Evolutionary conservation across 2,888 invertebrate species (phyloP), one percentile per base, ranked within the genome.

Genomic region (Caenorhabditis sp.): DNA sequence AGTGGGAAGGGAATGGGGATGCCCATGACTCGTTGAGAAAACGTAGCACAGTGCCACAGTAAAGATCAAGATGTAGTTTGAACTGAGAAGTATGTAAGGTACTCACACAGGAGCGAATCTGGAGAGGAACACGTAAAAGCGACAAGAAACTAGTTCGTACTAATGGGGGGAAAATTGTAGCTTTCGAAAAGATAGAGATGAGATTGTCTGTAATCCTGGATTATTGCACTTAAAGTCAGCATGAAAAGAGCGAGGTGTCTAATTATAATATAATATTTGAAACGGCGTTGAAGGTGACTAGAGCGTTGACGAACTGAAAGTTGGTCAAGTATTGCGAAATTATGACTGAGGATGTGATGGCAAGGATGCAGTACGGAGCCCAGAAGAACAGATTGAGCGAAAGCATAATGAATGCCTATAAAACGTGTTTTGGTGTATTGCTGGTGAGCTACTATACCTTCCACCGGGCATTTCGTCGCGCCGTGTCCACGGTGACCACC

Each of bases 341-440:
- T 45, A 71, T 68, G 22, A 82, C 63, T 2, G 80, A 72, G 5
- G 79, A 78, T 11, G 73, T 62, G 30, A 83, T 79, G 5, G 78
- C 83, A 6, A 81, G 70, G 8, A 80, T 59, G 45, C 75, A 79
- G 63, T 83, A 83, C 22, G 83, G 83, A 11, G 75, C 76, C 83
- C 83, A 83, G 66, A 83, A 73, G 24, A 83, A 52, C 20, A 83
- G 58, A 27, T 83, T 83, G n/a, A 80, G 63, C 1, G 82, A 79
- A 6, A 83, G 48, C 83, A 83, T 83, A 27, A 72, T 71, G 58
- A 81, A 81, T 0, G 81, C 83, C 83, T 82, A 52, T n/a, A 76
- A 58, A 37, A 9, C 24, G 15, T 45, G 11, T n/a, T n/a, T 30
- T 53, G n/a, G 24, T 39, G 24, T 22, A 15, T n/a, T n/a, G n/a